Percentiles rank a stretch among this genome's conserved stretches.
These are phyloP conservation scores for Papilio machaon DNA, from an alignment of 1,140 invertebrate species.

Conservation along the genomic window DNA sequence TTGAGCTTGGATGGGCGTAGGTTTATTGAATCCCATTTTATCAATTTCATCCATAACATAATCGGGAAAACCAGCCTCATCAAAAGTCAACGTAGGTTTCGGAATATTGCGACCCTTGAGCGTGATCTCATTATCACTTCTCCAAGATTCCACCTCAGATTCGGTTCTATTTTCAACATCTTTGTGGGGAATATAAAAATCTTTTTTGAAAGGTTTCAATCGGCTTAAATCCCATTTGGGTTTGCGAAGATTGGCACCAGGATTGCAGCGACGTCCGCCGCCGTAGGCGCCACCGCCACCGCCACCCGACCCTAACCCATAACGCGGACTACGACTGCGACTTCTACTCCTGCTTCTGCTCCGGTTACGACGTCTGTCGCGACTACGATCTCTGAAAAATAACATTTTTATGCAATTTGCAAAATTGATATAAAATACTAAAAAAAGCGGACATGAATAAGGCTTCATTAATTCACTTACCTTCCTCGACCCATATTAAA, in stretches of 20 bases:
- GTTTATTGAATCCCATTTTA: slow-evolving; percentile 92
- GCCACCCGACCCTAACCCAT: slow-evolving; percentile 67
- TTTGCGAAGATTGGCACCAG: slow-evolving; percentile 83
- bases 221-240: slow-evolving; percentile 90
- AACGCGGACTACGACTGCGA: slow-evolving; percentile 72
- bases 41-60: slow-evolving; percentile 90
- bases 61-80: slow-evolving; percentile 92
- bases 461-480: slow-evolving; percentile 52
- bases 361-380: slow-evolving; percentile 73
- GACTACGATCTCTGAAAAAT: slow-evolving; percentile 67
- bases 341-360: slow-evolving; percentile 75
- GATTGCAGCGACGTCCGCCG: slow-evolving; percentile 81
- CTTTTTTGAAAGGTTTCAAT: slow-evolving; percentile 94
- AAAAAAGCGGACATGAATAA: slow-evolving; percentile 23
- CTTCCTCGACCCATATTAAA: slow-evolving; percentile 70
- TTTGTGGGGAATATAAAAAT: slow-evolving; percentile 93
- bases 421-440: background rate
- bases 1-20: slow-evolving; percentile 95
- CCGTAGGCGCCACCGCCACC: slow-evolving; percentile 78
- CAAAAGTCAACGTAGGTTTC: slow-evolving; percentile 92
- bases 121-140: slow-evolving; percentile 90
- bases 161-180: slow-evolving; percentile 87
- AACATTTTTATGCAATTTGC: slow-evolving; percentile 24
- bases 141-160: slow-evolving; percentile 88
- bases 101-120: slow-evolving; percentile 90